Conservation (phyloP, 2,113 vertebrate genomes). For the Prunella himalayana region DNA sequence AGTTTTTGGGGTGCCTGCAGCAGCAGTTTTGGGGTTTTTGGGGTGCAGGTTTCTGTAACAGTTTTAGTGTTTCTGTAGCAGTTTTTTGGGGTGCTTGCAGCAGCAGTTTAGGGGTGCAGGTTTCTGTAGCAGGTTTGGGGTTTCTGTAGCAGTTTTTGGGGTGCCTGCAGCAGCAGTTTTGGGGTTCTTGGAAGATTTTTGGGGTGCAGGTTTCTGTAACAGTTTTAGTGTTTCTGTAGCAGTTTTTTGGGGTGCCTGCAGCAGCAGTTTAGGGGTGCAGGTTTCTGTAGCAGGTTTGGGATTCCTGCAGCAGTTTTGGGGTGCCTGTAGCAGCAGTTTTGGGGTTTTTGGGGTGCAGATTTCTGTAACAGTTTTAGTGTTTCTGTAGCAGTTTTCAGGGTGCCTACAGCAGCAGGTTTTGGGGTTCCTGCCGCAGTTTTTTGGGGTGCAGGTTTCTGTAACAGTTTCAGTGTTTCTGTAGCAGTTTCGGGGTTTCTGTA, state of each 20-base stretch:
- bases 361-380: too few species aligned
- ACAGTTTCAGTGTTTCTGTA: background rate
- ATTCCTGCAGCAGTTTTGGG: background rate
- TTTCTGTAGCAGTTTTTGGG: too few species aligned
- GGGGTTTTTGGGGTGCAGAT: too few species aligned
- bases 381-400: background rate
- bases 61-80: background rate
- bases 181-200: too few species aligned
- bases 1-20: too few species aligned
- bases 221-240: too few species aligned
- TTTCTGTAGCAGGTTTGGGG: background rate
- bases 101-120: background rate
- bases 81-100: too few species aligned
- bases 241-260: background rate
- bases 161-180: too few species aligned
- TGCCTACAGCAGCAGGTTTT: background rate
- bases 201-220: too few species aligned
- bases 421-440: background rate
- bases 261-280: background rate
- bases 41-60: background rate
- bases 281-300: background rate
- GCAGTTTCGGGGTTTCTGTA: too few species aligned
- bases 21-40: background rate
- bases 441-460: too few species aligned
- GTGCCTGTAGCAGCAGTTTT: background rate